Base-by-base conservation (phyloP, 2,113 vertebrate genomes). In the Larimichthys polyactis region DNA sequence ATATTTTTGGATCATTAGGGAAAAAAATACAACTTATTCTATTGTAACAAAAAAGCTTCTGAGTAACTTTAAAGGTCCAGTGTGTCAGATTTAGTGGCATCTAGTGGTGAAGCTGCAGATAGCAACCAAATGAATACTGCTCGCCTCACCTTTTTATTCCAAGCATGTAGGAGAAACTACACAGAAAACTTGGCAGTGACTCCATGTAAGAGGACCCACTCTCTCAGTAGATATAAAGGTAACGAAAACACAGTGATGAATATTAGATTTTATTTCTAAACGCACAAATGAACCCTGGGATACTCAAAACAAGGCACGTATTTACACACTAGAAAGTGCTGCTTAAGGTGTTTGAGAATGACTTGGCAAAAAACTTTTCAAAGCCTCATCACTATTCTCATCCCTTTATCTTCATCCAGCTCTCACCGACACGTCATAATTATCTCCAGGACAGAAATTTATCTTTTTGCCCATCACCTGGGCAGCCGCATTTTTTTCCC, bases 381-480 rank as follows among this genome's bases (percentile, higher is more conserved):
- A 78, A 55, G 65, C 14, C 12, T 76, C 44, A 27, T 36, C 66
- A 32, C 17, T 27, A 54, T 51, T 75, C 36, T 40, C 7, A 40
- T 9, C 36, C 36, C 36, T 40, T 75, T 43, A 75, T 83, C 64
- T 51, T 58, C 59, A 58, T n/a, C 14, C 20, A n/a, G 11, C 51
- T 85, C 49, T 29, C n/a, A 5, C 32, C 14, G 66, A 24, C 59
- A 16, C 19, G 3, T 65, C 63, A 22, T 57, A 43, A 58, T 77
- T 43, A 75, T 68, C 58, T 69, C 44, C 22, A 51, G 75, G 70
- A 55, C 59, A 63, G 71, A 46, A 11, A 82, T 65, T 4, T 24
- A 16, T 83, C 73, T 71, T 81, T 40, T 8, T 7, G 2, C 9
- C 57, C 1, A 24, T 82, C 84, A 85, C 80, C 75, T 88, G 85